These are phyloP conservation scores for Chalcis sispes DNA, from an alignment of 2,888 invertebrate species.

Conservation along the genomic window DNA sequence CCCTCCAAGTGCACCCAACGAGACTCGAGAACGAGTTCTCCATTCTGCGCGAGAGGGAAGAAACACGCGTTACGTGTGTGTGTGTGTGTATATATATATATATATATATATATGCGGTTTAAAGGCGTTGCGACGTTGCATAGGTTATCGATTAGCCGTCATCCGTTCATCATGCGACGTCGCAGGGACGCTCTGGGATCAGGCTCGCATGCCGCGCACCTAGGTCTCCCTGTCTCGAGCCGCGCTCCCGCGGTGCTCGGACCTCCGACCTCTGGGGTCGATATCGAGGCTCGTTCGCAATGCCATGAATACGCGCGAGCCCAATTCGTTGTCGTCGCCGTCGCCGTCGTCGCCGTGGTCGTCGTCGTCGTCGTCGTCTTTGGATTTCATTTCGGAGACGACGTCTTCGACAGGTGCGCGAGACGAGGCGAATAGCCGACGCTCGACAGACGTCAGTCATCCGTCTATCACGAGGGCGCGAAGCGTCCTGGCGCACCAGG, in stretches of 20 bases:
- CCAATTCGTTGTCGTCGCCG: background rate
- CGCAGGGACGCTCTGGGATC: conserved; percentile 72
- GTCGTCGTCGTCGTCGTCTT: background rate
- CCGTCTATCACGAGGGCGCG: conserved; percentile 75
- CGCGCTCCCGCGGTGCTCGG: no score
- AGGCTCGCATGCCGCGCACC: conserved; percentile 62
- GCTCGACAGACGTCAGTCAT: conserved; percentile 70
- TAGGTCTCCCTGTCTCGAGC: conserved; percentile 8
- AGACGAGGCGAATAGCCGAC: conserved; percentile 2
- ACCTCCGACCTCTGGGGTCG: background rate
- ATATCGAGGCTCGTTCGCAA: background rate
- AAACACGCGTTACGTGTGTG: no score
- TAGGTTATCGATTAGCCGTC: conserved; percentile 73
- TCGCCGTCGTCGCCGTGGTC: background rate
- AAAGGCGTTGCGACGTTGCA: no score
- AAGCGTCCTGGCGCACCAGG: conserved; percentile 72
- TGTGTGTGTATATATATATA: no score
- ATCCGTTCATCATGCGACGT: conserved; percentile 75
- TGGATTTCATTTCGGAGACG: background rate
- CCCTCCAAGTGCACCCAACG: no score
- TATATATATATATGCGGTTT: no score
- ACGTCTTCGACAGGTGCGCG: conserved; percentile 9
- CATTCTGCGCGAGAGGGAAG: no score
- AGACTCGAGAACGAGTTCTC: no score
- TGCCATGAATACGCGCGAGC: no score